These are phyloP conservation scores for Schrankia costaestrigalis DNA, from an alignment of 2,888 invertebrate species.

Conservation along the genomic window DNA sequence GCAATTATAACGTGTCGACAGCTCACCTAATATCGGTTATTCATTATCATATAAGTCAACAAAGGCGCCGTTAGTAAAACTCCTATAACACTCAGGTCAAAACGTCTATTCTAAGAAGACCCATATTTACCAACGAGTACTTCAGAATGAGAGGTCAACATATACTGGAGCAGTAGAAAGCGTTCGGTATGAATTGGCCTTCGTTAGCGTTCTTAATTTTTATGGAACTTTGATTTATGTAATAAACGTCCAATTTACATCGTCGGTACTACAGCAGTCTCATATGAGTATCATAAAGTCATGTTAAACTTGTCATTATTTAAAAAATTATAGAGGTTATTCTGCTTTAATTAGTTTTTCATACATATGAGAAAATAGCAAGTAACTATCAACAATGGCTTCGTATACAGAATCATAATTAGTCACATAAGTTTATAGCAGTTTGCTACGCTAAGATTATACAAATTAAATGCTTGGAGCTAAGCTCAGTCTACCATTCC, in stretches of 20 bases:
- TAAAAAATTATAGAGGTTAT: conserved; percentile 10
- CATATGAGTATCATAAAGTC: conserved; percentile 6
- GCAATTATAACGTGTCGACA: neutral
- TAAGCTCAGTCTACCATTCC: too few species aligned
- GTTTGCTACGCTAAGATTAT: too few species aligned
- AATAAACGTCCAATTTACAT: conserved; percentile 30
- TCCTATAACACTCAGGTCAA: conserved; percentile 12
- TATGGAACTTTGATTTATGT: conserved; percentile 14
- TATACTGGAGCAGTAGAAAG: conserved; percentile 3
- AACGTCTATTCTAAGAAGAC: conserved; percentile 7
- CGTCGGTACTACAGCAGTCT: conserved; percentile 15
- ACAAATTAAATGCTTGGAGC: too few species aligned
- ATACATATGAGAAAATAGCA: neutral
- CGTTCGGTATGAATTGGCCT: conserved; percentile 20
- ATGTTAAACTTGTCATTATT: too few species aligned
- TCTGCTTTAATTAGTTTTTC: conserved; percentile 20
- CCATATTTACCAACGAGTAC: neutral
- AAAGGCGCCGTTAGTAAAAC: conserved; percentile 8
- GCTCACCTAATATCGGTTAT: conserved; percentile 1
- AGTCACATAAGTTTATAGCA: too few species aligned
- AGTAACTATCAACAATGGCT: too few species aligned
- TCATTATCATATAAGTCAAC: conserved; percentile 6
- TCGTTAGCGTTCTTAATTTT: conserved; percentile 29
- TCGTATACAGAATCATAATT: too few species aligned
- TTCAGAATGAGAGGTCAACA: neutral